Evolutionary conservation across 2,888 invertebrate genomes (phyloP).

Genomic region (Dasypolia templi): DNA sequence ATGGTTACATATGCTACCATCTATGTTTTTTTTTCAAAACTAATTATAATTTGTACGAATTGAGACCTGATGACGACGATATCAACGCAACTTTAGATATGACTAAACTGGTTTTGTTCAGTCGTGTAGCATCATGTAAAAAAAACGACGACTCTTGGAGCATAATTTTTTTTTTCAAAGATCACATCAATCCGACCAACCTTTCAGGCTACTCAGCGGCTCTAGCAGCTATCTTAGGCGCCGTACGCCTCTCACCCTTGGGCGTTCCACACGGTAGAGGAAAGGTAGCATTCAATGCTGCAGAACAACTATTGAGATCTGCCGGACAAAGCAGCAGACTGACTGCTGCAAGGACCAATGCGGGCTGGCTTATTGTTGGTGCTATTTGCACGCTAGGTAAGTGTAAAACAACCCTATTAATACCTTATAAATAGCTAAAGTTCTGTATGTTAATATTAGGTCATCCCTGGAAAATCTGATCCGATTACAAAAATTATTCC

Average conservation of each 20-base stretch:
- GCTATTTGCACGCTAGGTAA: slow-evolving; percentile 98
- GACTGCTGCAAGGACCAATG: slow-evolving; percentile 98
- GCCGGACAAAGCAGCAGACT: slow-evolving; percentile 99
- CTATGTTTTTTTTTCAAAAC: too few relatives aligned
- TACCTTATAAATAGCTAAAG: neutral
- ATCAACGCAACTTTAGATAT: too few relatives aligned
- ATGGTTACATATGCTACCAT: too few relatives aligned
- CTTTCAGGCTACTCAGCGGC: slow-evolving; percentile 96
- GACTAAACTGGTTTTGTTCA: too few relatives aligned
- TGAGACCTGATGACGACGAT: too few relatives aligned
- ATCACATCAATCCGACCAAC: too few relatives aligned
- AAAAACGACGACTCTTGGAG: too few relatives aligned
- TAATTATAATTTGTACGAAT: too few relatives aligned
- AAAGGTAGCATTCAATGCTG: slow-evolving; percentile 99
- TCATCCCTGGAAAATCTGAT: neutral
- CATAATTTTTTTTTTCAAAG: too few relatives aligned
- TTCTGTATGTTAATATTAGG: neutral
- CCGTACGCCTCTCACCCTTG: slow-evolving; percentile 96
- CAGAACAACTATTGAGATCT: slow-evolving; percentile 98
- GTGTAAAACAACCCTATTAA: slow-evolving; percentile 32
- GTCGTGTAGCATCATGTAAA: too few relatives aligned
- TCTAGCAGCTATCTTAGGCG: slow-evolving; percentile 97
- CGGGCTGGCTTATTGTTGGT: slow-evolving; percentile 99
- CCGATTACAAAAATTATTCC: neutral
- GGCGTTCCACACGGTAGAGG: slow-evolving; percentile 99